These are phyloP conservation scores for Macrotrachela quadricornifera DNA, from an alignment of 1,140 invertebrate genomes.

Conservation along the genomic window DNA sequence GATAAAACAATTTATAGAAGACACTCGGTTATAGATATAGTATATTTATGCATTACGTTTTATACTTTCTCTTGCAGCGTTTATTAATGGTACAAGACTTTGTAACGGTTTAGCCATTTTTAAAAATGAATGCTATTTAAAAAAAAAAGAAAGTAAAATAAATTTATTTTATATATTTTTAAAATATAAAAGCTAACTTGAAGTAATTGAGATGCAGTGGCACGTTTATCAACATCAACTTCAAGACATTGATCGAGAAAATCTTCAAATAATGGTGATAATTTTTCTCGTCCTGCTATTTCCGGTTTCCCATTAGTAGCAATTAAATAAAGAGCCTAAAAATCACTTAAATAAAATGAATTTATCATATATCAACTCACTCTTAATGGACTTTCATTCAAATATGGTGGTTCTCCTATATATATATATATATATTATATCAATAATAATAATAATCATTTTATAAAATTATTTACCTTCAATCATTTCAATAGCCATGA, in stretches of 20 bases:
- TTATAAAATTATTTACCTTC: constrained; percentile 40
- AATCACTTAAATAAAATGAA: background rate
- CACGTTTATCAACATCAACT: constrained; percentile 78
- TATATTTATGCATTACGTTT: no score
- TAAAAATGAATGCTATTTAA: constrained; percentile 75
- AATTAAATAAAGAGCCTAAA: constrained; percentile 74
- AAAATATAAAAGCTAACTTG: constrained; percentile 39
- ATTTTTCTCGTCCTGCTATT: constrained; percentile 88
- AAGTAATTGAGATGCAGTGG: constrained; percentile 65
- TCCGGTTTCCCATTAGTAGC: constrained; percentile 98
- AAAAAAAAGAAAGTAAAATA: constrained; percentile 2
- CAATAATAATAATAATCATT: no score
- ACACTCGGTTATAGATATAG: no score
- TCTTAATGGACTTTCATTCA: constrained; percentile 70
- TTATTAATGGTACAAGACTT: constrained; percentile 79
- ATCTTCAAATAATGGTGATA: constrained; percentile 83
- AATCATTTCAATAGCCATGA: constrained; percentile 98
- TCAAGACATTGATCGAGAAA: constrained; percentile 94
- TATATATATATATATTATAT: no score
- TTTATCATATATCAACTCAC: background rate
- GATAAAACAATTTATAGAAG: no score
- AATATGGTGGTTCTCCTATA: constrained; percentile 67
- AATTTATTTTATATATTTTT: background rate
- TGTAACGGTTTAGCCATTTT: constrained; percentile 80
- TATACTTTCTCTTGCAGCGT: constrained; percentile 65